Evolutionary conservation across 2,888 invertebrate species (phyloP).

Genomic region (Agrochola circellaris): DNA sequence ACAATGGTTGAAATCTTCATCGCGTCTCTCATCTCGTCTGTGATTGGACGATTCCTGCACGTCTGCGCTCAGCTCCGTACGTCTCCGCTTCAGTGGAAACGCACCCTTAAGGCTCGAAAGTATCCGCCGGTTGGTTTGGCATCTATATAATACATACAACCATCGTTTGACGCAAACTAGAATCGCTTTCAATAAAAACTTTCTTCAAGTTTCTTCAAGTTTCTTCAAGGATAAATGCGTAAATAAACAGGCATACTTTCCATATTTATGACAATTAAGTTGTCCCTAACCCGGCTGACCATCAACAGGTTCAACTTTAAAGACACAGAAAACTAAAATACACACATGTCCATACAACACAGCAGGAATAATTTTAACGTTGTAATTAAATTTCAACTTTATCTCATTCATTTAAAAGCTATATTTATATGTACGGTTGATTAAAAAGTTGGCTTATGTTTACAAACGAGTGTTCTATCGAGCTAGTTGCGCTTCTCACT

Average conservation of each 20-base stretch:
- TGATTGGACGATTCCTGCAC: no score
- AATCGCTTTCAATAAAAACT: conserved; percentile 31
- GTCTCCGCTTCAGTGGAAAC: no score
- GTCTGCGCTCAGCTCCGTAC: no score
- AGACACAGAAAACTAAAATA: conserved; percentile 44
- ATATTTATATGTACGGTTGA: conserved; percentile 50
- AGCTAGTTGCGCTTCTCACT: conserved; percentile 59
- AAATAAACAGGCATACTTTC: conserved; percentile 41
- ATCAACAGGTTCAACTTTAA: conserved; percentile 53
- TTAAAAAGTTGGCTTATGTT: conserved; percentile 57
- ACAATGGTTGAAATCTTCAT: no score
- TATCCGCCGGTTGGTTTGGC: not conserved
- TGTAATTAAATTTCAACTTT: conserved; percentile 63
- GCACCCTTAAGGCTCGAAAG: not conserved
- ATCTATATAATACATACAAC: not conserved
- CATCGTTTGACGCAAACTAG: conserved; percentile 11
- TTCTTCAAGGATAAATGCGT: conserved; percentile 14
- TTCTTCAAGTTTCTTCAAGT: conserved; percentile 40
- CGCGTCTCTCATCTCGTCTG: no score
- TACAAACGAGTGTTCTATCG: conserved; percentile 54
- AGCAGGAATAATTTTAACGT: conserved; percentile 43
- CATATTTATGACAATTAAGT: conserved; percentile 48
- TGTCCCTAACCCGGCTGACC: conserved; percentile 28
- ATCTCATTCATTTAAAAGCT: conserved; percentile 55
- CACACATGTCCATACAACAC: conserved; percentile 32